phyloP scores from a whole-genome alignment of 2,113 vertebrate species.

The Pimephales promelas region DNA sequence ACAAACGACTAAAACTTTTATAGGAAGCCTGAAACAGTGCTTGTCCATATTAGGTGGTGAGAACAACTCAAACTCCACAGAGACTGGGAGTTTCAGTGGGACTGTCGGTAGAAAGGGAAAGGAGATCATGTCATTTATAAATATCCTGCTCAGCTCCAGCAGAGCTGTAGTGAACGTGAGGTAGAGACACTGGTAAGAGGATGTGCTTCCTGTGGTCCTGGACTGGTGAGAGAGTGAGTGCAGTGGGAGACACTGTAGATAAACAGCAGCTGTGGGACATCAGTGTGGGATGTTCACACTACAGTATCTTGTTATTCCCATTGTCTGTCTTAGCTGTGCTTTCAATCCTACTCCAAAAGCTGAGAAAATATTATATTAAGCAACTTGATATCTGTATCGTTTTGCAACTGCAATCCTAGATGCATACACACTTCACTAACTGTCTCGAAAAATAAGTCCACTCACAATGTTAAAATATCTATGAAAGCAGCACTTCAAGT shows the following conservation, averaged over 20 bases:
- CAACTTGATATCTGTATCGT: neutral
- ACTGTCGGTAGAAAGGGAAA: conserved; percentile 46
- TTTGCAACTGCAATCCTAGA: conserved; percentile 1
- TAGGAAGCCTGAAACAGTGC: conserved; percentile 33
- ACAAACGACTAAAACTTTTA: conserved; percentile 44
- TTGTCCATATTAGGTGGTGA: neutral
- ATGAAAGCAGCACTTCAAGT: neutral
- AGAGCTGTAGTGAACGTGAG: conserved; percentile 11
- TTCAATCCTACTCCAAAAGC: neutral
- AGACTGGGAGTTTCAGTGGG: conserved; percentile 54
- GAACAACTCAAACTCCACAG: conserved; percentile 50
- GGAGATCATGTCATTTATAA: conserved; percentile 60
- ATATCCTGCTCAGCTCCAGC: conserved; percentile 48
- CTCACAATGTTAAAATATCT: neutral
- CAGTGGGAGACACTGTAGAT: conserved; percentile 30
- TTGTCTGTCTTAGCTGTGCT: neutral
- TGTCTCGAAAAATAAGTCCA: neutral
- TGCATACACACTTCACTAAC: neutral
- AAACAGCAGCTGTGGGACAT: conserved; percentile 52
- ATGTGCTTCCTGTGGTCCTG: conserved; percentile 65
- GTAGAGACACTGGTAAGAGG: conserved; percentile 50
- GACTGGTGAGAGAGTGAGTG: conserved; percentile 41
- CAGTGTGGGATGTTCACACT: conserved; percentile 18
- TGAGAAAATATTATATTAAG: conserved; percentile 13
- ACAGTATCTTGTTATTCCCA: conserved; percentile 31